A percentile compares a stretch with the other conserved stretches of the same genome.
Conservation (phyloP, 2,888 invertebrate genomes). For the Petrophora chlorosata region DNA sequence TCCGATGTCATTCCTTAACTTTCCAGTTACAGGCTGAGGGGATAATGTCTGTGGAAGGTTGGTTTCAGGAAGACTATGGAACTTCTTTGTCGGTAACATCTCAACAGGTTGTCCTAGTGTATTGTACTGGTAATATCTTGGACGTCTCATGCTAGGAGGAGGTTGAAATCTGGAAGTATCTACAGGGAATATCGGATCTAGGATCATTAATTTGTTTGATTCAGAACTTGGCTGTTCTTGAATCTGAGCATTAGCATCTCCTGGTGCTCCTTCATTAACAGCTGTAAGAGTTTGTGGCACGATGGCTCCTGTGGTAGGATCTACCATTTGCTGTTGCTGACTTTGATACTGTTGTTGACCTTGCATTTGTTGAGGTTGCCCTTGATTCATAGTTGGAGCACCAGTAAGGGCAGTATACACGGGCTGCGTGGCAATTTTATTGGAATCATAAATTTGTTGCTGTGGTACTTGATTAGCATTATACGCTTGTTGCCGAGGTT, state of each 20-base stretch:
- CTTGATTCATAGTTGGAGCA: conserved; percentile 35
- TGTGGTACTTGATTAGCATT: conserved; percentile 18
- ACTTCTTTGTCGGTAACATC: conserved; percentile 56
- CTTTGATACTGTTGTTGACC: conserved; percentile 36
- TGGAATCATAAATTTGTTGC: too few relatives aligned
- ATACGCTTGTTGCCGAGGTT: conserved; percentile 15
- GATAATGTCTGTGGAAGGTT: conserved; percentile 64
- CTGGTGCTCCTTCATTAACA: conserved; percentile 38
- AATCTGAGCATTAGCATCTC: conserved; percentile 24
- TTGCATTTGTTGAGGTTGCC: conserved; percentile 39
- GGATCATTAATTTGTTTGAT: conserved; percentile 39
- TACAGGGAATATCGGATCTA: conserved; percentile 65
- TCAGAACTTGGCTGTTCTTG: conserved; percentile 18
- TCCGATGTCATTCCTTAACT: conserved; percentile 35
- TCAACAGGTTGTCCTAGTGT: conserved; percentile 73
- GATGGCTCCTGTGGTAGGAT: conserved; percentile 42
- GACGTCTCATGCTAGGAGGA: conserved; percentile 32
- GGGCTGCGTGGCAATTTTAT: too few relatives aligned
- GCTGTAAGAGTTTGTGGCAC: conserved; percentile 34
- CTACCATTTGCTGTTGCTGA: conserved; percentile 33
- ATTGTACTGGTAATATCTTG: conserved; percentile 54
- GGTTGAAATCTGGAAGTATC: conserved; percentile 50
- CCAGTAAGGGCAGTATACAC: conserved; percentile 41
- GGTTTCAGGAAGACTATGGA: conserved; percentile 44
- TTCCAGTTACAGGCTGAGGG: conserved; percentile 48